Base-by-base conservation (phyloP, 2,113 vertebrate genomes). In the Hepsetus odoe region DNA sequence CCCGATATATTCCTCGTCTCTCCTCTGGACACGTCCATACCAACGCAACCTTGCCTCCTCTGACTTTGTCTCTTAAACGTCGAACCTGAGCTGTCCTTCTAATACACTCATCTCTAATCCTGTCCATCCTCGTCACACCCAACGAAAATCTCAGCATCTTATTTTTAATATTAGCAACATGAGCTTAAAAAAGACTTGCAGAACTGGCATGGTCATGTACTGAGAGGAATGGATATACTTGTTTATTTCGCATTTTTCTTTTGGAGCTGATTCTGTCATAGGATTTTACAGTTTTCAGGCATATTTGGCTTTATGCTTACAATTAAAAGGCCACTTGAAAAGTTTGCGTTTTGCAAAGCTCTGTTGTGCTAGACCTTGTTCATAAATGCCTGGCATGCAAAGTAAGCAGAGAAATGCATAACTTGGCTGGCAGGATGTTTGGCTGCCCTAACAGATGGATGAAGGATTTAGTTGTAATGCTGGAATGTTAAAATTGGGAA, bases 281-380 rank as follows among this genome's bases (percentile, higher is more conserved):
- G 3, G 22, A 24, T 42, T 8, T 5, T 8, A 18, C 42, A 12
- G 56, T 32, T 14, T 62, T 20, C 24, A n/a, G n/a, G n/a, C n/a
- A n/a, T n/a, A 30, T 3, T 64, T 71, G 7, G 16, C 10, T 69
- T n/a, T 46, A 67, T 61, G 61, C 40, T 80, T 84, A 80, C 11
- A 72, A 80, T 84, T 79, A 78, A 72, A 81, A 79, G 44, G 51
- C 72, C 61, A 70, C 74, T 76, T 69, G 68, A 67, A 51, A 35
- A 55, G 65, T 65, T 61, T 42, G 42, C 67, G 61, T n/a, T n/a
- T n/a, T n/a, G n/a, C n/a, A n/a, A n/a, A n/a, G 70, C 65, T 82
- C 35, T 22, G 42, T 77, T 56, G 53, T 61, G 65, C 33, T 42
- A 10, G 58, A 18, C 14, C n/a, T 79, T 56, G 72, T 74, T 82